These are phyloP conservation scores for human DNA, from an alignment of 2,113 vertebrate species.

Conservation along the genomic window DNA sequence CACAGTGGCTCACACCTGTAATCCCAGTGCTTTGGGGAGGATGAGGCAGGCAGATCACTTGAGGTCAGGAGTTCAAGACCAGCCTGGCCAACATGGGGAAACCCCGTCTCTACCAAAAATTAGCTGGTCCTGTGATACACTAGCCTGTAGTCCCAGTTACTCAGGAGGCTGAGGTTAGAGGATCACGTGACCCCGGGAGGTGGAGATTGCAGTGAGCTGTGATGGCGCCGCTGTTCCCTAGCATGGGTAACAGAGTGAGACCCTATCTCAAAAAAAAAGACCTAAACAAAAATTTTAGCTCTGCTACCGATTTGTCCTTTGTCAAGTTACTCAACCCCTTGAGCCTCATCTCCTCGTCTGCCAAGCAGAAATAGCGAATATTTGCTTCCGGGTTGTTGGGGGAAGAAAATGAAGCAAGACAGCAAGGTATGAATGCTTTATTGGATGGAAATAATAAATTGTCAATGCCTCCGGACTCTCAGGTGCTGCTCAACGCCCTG, in stretches of 20 bases:
- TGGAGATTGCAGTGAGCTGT: not conserved
- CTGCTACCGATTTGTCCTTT: not conserved
- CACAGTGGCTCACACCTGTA: no score
- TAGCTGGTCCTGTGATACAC: not conserved
- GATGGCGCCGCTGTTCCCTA: not conserved
- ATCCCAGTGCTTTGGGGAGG: no score
- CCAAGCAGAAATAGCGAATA: not conserved
- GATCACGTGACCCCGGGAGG: not conserved
- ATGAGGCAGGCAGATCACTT: no score
- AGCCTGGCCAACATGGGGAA: no score
- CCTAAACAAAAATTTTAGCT: constrained; percentile 50
- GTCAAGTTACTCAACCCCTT: constrained; percentile 48
- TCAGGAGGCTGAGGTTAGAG: not conserved
- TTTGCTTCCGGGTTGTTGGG: not conserved
- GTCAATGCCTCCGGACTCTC: not conserved
- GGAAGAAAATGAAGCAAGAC: constrained; percentile 33
- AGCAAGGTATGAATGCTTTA: not conserved
- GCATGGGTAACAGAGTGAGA: not conserved
- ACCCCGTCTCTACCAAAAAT: not conserved
- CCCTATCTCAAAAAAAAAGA: not conserved
- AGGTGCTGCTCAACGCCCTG: not conserved
- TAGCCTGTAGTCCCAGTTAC: not conserved
- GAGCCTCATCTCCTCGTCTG: constrained; percentile 8
- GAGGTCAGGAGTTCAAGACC: no score
- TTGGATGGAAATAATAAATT: not conserved